Evolutionary conservation across 2,888 invertebrate species (phyloP), one percentile per base, ranked within the genome.

Genomic region (Cotesia congregata): DNA sequence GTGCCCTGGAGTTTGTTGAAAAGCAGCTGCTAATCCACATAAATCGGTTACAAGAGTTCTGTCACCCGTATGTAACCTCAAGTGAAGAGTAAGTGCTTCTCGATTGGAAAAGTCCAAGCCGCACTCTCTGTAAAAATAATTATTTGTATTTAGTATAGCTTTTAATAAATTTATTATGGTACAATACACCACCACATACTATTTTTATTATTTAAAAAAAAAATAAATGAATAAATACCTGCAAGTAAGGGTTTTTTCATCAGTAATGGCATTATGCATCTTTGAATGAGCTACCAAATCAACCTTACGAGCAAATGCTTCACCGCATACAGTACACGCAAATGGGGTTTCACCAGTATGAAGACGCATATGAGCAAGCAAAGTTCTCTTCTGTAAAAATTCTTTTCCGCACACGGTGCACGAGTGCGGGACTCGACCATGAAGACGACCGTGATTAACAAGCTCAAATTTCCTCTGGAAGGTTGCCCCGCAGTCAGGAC

Each of bases 401-500:
- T 96, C 96, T 89, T 96, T 95, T 76, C 94, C 95, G 88, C 96
- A 96, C 67, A 94, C 93, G 64, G 95, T 94, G 89, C 96, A 96
- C 41, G 95, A 93, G 89, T 95, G 94, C 67, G 96, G 96, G 81
- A 95, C 93, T 75, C 94, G 91, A 39, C 96, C 96, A 88, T 96
- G 96, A 80, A 95, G 92, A 6, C 95, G 92, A 9, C 95, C 95
- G 90, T 96, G 96, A 90, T 95, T 95, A 68, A 96, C 95, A 82
- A 96, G 91, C 89, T 96, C 95, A 90, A 96, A 96, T 91, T 96
- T 96, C 80, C 96, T 92, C 77, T 95, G 94, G 90, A 96, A 96
- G 77, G 95, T 95, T 73, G 94, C 94, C 30, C 95, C 95, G 87
- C 98, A 98, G 87, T 96, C 96, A 74, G 94, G 93, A 90, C 98